Conservation (phyloP, 2,888 invertebrate genomes). For the Pollenia amentaria region DNA sequence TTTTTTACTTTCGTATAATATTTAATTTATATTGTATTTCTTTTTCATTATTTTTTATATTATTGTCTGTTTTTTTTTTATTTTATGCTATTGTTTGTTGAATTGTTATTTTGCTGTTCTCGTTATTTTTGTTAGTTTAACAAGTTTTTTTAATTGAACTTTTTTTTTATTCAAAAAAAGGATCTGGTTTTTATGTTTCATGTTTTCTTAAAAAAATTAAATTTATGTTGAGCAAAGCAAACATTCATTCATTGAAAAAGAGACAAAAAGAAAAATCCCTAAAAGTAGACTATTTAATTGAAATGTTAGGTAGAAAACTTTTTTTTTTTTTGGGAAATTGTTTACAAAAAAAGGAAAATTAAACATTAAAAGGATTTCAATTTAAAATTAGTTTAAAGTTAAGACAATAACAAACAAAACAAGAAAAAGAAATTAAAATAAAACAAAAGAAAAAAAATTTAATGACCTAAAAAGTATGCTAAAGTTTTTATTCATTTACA, state of each 20-base stretch:
- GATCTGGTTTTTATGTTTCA: slow-evolving; percentile 18
- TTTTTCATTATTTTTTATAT: slow-evolving; percentile 52
- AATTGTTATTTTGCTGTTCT: slow-evolving; percentile 35
- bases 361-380: slow-evolving; percentile 42
- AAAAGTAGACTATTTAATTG: slow-evolving; percentile 61
- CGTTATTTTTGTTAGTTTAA: slow-evolving; percentile 55
- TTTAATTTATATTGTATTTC: slow-evolving; percentile 71
- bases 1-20: slow-evolving; percentile 53
- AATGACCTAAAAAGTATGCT: slow-evolving; percentile 34
- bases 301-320: slow-evolving; percentile 57
- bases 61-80: slow-evolving; percentile 41
- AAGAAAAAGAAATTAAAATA: slow-evolving; percentile 17
- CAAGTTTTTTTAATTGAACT: slow-evolving; percentile 72
- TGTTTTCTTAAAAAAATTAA: slow-evolving; percentile 38
- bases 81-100: slow-evolving; percentile 40
- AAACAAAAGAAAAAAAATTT: slow-evolving; percentile 1
- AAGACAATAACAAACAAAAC: background rate
- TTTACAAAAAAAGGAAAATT: background rate
- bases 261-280: slow-evolving; percentile 49
- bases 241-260: slow-evolving; percentile 20
- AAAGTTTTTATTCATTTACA: no score
- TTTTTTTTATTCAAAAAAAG: slow-evolving; percentile 56
- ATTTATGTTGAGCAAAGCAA: slow-evolving; percentile 67
- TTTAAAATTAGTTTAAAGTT: slow-evolving; percentile 45
- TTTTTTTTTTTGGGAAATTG: background rate